Percentiles rank a stretch among this genome's conserved stretches.
These are phyloP conservation scores for Drosophila dives DNA, from an alignment of 2,888 invertebrate species.

Conservation along the genomic window DNA sequence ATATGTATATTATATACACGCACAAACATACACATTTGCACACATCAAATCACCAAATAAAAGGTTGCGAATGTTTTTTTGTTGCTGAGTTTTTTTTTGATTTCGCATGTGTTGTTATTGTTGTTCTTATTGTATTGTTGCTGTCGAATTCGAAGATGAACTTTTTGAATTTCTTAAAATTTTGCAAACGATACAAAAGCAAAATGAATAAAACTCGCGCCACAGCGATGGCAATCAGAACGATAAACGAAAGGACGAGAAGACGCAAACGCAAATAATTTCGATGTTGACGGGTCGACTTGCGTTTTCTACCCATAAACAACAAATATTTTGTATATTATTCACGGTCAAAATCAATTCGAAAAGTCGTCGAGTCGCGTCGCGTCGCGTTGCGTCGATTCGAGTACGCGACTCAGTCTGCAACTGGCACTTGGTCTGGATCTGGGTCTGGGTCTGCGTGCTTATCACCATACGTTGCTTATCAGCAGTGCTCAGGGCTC, in stretches of 20 bases:
- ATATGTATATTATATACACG: conserved; percentile 9
- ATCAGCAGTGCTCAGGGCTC: conserved; percentile 51
- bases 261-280: conserved; percentile 85
- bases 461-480: conserved; percentile 74
- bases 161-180: conserved; percentile 72
- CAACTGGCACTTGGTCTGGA: conserved; percentile 13
- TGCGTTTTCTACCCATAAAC: conserved; percentile 85
- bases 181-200: conserved; percentile 81
- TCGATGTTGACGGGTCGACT: conserved; percentile 84
- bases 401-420: conserved; percentile 19
- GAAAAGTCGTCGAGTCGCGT: conserved; percentile 23
- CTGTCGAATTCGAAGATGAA: conserved; percentile 48
- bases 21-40: conserved; percentile 35
- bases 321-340: conserved; percentile 73
- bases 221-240: conserved; percentile 75
- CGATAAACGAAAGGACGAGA: conserved; percentile 80
- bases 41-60: conserved; percentile 51
- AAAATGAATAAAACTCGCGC: conserved; percentile 78
- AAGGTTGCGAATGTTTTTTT: conserved; percentile 60
- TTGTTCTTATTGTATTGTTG: conserved; percentile 28
- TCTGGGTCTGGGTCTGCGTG: conserved; percentile 41
- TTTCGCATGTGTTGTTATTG: conserved; percentile 23
- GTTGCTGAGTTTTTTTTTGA: conserved; percentile 49
- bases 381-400: background rate
- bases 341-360: conserved; percentile 75